These are phyloP conservation scores for Dryocosmus kuriphilus DNA, from an alignment of 2,888 invertebrate species.

Conservation along the genomic window DNA sequence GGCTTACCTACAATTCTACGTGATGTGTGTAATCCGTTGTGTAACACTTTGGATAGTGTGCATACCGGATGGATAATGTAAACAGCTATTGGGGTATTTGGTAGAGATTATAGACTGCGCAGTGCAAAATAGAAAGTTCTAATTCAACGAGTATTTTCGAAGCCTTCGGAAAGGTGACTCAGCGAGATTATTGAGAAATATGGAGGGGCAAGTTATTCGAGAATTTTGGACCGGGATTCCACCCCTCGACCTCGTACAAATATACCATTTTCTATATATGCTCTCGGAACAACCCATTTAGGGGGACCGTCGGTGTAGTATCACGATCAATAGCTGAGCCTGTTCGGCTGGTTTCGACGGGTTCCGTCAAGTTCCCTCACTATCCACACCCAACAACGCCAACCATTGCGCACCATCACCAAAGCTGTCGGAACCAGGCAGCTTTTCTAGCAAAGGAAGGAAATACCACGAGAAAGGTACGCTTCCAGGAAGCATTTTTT, in stretches of 20 bases:
- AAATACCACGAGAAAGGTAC: conserved; percentile 16
- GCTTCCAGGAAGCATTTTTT: conserved; percentile 11
- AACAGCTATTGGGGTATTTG: too few species aligned
- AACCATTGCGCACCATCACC: conserved; percentile 57
- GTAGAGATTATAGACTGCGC: not conserved
- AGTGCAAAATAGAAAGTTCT: not conserved
- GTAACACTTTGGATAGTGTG: not conserved
- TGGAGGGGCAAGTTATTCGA: conserved; percentile 18
- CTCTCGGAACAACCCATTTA: conserved; percentile 50
- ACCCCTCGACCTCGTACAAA: conserved; percentile 6
- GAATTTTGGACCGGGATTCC: conserved; percentile 17
- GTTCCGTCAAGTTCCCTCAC: conserved; percentile 71
- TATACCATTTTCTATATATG: conserved; percentile 52
- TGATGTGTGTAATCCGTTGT: conserved; percentile 7
- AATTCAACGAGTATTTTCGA: not conserved
- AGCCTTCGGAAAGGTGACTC: not conserved
- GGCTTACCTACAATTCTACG: conserved; percentile 27
- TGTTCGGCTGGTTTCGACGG: conserved; percentile 71
- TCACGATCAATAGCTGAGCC: conserved; percentile 69
- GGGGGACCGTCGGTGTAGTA: conserved; percentile 54
- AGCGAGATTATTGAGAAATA: not conserved
- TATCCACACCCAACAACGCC: conserved; percentile 64
- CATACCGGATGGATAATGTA: not conserved
- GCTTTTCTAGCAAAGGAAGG: conserved; percentile 15
- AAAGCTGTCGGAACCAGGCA: conserved; percentile 27